phyloP scores from a whole-genome alignment of 2,113 vertebrate species.

The Apus apus region DNA sequence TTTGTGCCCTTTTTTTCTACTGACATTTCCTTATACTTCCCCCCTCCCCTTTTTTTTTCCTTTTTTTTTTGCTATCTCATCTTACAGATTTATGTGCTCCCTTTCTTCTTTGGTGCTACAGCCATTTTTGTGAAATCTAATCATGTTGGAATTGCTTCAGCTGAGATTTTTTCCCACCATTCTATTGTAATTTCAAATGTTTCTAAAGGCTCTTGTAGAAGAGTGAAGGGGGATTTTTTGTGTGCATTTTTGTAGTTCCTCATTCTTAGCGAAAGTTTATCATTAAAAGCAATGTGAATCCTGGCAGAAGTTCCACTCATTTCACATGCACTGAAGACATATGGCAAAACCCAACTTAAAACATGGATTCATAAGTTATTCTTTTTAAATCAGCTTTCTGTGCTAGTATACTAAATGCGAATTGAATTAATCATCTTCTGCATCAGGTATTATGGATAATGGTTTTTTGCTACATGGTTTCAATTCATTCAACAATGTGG shows the following conservation, averaged over 20 bases:
- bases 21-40: background rate
- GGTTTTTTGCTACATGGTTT: background rate
- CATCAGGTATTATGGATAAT: background rate
- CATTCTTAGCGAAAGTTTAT: background rate
- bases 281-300: background rate
- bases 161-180: background rate
- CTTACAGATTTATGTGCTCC: background rate
- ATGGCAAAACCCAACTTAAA: background rate
- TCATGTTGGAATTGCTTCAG: background rate
- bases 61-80: background rate
- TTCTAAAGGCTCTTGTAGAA: background rate
- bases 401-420: background rate
- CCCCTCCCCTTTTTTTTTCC: background rate
- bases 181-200: background rate
- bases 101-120: background rate
- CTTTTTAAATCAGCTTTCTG: background rate
- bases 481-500: conserved; percentile 30
- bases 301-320: background rate
- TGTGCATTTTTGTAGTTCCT: background rate
- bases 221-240: background rate
- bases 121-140: background rate
- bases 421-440: background rate
- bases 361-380: background rate
- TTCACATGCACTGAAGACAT: background rate
- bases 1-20: background rate